Evolutionary conservation across 2,888 invertebrate species (phyloP), one percentile per base, ranked within the genome.

Genomic region (Scaptodrosophila latifasciaeformis): DNA sequence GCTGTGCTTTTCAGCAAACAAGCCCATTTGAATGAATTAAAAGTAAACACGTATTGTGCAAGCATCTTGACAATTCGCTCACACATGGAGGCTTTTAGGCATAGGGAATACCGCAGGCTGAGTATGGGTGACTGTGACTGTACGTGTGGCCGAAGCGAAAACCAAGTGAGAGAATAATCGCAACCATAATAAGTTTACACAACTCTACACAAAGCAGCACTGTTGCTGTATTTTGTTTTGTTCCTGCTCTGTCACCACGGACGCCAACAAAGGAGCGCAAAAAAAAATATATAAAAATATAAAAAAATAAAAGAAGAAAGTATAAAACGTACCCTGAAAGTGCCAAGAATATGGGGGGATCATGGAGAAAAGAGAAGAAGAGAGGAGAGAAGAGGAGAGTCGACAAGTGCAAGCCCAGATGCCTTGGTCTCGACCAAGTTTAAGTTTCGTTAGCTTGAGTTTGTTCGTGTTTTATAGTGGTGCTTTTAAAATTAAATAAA

Each of bases 11-110:
- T 34, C 39, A 40, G 42, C 47, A 68, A 65, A 66, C 57, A 66
- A 55, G 53, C 45, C 54, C 53, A 60, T 63, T 59, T 59, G 45
- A 64, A 42, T 44, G 57, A 68, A 68, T 61, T 61, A 66, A 66
- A 68, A 59, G 61, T 59, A 68, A 68, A 68, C 63, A 67, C 44
- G 35, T 15, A 35, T 15, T 9, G 37, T 9, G 24, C 6, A 5
- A 2, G 10, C 18, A 12, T 12, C 43, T 13, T 49, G 29, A 29
- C 44, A 46, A 45, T 45, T 47, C 15, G 29, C 19, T 15, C n/a
- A 44, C 34, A 40, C 7, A 27, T 19, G 12, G 13, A 24, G 6
- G 13, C 24, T 17, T 3, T 24, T 12, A 10, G 17, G 24, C 2
- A n/a, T 2, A 42, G 7, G n/a, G 24, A 27, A 27, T n/a, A n/a